Evolutionary conservation across 2,888 invertebrate genomes (phyloP).

Genomic region (Hydroisotoma schaefferi): DNA sequence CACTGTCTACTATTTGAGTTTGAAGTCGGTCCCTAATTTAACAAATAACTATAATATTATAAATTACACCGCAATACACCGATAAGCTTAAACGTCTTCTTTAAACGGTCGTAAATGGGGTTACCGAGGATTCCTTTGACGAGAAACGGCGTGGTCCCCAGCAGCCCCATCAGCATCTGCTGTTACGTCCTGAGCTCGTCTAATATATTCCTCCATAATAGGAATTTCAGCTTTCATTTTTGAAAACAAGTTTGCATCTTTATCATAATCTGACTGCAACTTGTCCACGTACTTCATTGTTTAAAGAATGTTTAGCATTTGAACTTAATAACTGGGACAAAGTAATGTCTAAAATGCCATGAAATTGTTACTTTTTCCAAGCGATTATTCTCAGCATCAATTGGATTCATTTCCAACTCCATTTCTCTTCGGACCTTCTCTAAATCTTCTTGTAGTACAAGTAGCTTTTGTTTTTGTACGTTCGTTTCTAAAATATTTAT

Average conservation of each 20-base stretch:
- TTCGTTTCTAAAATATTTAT: constrained; percentile 12
- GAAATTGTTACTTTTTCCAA: constrained; percentile 16
- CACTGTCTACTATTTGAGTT: constrained; percentile 25
- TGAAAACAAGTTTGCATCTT: neutral
- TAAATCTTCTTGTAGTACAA: constrained; percentile 19
- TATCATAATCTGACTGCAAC: neutral
- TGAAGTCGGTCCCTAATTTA: constrained; percentile 18
- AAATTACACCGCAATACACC: neutral
- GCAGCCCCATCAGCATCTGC: constrained; percentile 48
- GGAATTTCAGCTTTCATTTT: constrained; percentile 53
- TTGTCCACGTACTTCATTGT: neutral
- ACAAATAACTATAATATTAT: neutral
- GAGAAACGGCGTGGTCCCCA: constrained; percentile 24
- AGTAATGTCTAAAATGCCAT: neutral
- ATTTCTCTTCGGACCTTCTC: constrained; percentile 10
- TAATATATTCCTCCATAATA: constrained; percentile 53
- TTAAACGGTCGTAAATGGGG: no score
- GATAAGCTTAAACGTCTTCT: no score
- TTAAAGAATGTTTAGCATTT: neutral
- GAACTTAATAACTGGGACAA: neutral
- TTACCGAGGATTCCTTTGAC: neutral
- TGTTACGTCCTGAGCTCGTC: constrained; percentile 55
- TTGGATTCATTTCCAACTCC: constrained; percentile 23
- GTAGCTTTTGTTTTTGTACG: constrained; percentile 18
- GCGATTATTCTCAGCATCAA: constrained; percentile 12